A percentile compares a stretch with the other conserved stretches of the same genome.
These are phyloP conservation scores for Melieria omissa DNA, from an alignment of 2,888 invertebrate species.

Conservation along the genomic window DNA sequence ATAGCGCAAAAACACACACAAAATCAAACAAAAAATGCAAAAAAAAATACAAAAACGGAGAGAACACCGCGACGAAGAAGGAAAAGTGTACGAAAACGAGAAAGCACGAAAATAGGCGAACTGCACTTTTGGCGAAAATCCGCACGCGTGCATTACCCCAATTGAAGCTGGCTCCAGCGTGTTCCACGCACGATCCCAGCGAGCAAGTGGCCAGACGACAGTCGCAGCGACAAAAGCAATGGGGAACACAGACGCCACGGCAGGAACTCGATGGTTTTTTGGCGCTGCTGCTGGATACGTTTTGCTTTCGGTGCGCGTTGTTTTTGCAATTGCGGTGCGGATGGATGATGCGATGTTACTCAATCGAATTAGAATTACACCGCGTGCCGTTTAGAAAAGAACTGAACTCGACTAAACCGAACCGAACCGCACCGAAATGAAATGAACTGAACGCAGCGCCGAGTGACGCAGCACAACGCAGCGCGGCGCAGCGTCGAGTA, in stretches of 20 bases:
- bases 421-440: no score
- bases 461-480: conserved; percentile 42
- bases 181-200: conserved; percentile 9
- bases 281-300: no score
- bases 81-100: background rate
- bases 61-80: background rate
- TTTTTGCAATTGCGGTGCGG: background rate
- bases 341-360: conserved; percentile 20
- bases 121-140: background rate
- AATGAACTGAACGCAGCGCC: no score
- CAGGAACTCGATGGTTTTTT: no score
- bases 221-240: conserved; percentile 31
- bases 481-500: conserved; percentile 48
- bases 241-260: conserved; percentile 38
- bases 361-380: conserved; percentile 56
- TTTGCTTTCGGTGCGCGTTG: no score
- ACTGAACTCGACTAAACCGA: conserved; percentile 49
- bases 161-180: background rate
- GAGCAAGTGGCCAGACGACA: conserved; percentile 13
- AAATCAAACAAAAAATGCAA: background rate
- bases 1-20: no score
- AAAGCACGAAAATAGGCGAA: background rate
- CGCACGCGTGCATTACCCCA: conserved; percentile 10
- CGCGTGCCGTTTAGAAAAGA: conserved; percentile 64
- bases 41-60: background rate